phyloP scores from a whole-genome alignment of 1,140 invertebrate species.

The Apis dorsata region DNA sequence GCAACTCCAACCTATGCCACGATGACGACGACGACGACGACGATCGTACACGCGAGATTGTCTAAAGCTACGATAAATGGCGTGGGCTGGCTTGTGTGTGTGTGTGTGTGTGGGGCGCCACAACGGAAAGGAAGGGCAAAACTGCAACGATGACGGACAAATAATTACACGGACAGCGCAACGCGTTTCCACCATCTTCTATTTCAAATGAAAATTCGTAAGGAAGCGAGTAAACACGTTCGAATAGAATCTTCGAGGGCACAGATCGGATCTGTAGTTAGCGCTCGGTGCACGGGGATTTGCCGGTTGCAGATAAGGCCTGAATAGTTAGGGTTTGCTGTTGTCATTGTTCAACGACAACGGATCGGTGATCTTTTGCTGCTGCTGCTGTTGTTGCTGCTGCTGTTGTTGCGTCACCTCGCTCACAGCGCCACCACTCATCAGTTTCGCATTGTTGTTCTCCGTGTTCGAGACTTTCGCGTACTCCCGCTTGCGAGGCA shows the following conservation, averaged over 20 bases:
- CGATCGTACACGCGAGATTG: constrained; percentile 53
- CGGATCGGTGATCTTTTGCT: constrained; percentile 75
- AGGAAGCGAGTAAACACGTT: constrained; percentile 77
- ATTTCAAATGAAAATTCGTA: constrained; percentile 77
- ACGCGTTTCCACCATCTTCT: constrained; percentile 51
- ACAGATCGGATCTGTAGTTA: constrained; percentile 70
- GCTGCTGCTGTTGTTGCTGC: constrained; percentile 57
- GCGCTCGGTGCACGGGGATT: constrained; percentile 56
- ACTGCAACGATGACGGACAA: constrained; percentile 2
- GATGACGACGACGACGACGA: constrained; percentile 7
- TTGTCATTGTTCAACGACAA: constrained; percentile 80
- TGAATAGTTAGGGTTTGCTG: constrained; percentile 80
- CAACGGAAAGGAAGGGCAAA: constrained; percentile 3
- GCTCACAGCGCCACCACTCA: constrained; percentile 76
- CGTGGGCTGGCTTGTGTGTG: neutral
- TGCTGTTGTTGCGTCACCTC: constrained; percentile 64
- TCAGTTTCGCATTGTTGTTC: constrained; percentile 78
- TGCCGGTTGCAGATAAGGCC: constrained; percentile 75
- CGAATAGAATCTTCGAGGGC: constrained; percentile 74
- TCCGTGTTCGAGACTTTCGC: constrained; percentile 77
- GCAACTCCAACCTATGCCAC: constrained; percentile 26
- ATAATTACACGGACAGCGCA: constrained; percentile 1
- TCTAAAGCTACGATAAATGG: constrained; percentile 47
- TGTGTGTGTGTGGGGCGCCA: constrained; percentile 19
- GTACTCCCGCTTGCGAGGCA: constrained; percentile 77